Base-by-base conservation (phyloP, 2,113 vertebrate genomes). In the Ctenodactylus gundi region DNA sequence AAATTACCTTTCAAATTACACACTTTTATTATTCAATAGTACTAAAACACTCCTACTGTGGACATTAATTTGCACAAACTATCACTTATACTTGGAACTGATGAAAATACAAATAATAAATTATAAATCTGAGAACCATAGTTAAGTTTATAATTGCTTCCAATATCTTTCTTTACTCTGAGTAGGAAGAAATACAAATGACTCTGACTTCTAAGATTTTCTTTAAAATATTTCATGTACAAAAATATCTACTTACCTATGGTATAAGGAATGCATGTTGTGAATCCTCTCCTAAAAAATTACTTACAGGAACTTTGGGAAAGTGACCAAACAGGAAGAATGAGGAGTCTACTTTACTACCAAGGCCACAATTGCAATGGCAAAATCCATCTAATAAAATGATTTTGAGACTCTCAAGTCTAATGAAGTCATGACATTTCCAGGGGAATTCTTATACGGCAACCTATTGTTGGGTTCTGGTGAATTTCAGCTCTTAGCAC, bases 81-180 rank as follows among this genome's bases (percentile, higher is more conserved):
- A 94, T 84, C 49, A 88, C n/a, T 62, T 64, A 25, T 46, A 64
- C 27, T 94, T 93, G 88, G 44, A 58, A 96, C 31, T 82, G 64
- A 90, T 64, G 44, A 93, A 94, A 97, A 94, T 82, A 94, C 81
- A 96, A 96, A 96, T 95, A 94, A 88, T 78, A 94, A 94, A 93
- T 94, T 86, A 92, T 23, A 93, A 67, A 62, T 53, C 91, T 85
- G 44, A 94, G 55, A 72, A 90, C 62, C 65, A 58, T 25, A 86
- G 91, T 93, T 93, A 70, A 91, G 73, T 90, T 82, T 93, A 67
- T 90, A 95, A 97, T 62, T 81, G 53, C 88, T 68, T 75, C 34
- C 49, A 85, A 12, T 81, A 87, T 77, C 58, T 86, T 5, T 91
- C 31, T 25, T 88, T 62, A 83, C 27, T 20, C 68, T 55, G 64